Base-by-base conservation (phyloP, 2,797 vertebrate genomes). In the Scyliorhinus canicula region DNA sequence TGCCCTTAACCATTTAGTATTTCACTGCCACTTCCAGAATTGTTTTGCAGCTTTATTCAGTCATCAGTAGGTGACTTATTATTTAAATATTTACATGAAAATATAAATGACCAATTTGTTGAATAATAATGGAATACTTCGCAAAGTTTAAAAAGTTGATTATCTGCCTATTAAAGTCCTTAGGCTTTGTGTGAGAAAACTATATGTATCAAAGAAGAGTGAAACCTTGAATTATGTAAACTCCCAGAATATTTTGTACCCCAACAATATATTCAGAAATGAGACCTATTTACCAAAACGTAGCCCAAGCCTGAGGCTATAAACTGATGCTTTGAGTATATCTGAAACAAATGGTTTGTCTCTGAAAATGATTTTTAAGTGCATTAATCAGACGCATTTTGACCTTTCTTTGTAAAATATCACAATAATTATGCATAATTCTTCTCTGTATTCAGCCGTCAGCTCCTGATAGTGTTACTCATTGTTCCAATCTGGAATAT, bases 341-440 rank as follows among this genome's bases (percentile, higher is more conserved):
- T 94, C 44, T 94, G 24, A 71, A 71, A 71, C 67, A 50, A 74
- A 74, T 74, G 93, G 47, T 55, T 69, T 94, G 93, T 55, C 67
- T 91, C n/a, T 14, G 86, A 90, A 57, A 90, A 71, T 71, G 47
- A 69, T 71, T 74, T 93, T 71, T 94, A 71, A 69, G 67, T 93
- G 65, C 93, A 93, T 69, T 93, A 94, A 94, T 74, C 93, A 50
- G 63, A 74, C 35, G 69, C 40, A 74, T 94, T 94, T 71, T 93
- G 40, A 93, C 63, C 24, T 71, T 91, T 65, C 57, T 91, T 65
- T 63, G 88, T 91, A 74, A 94, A 94, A 74, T 71, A 94, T 94
- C 67, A 26, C 47, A 55, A 67, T 94, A 94, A 94, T 94, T 94
- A 74, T 50, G 93, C 65, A 94, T 94, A 71, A 94, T 94, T 94